These are phyloP conservation scores for Micrasema longulum DNA, from an alignment of 1,140 invertebrate species.

Conservation along the genomic window DNA sequence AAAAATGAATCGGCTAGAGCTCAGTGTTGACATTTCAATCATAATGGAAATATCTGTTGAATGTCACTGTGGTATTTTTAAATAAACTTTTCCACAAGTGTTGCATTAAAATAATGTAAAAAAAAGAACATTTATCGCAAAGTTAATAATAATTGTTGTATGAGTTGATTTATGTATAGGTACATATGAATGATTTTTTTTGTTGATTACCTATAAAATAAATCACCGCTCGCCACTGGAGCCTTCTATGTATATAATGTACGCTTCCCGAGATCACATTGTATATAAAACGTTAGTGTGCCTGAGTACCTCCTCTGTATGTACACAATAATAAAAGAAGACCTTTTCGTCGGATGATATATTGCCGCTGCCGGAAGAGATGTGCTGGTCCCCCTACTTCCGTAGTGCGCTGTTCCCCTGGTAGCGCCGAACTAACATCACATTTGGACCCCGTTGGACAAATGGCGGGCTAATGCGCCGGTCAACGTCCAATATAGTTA, in stretches of 20 bases:
- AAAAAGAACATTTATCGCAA: no score
- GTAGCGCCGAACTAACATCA: conserved; percentile 16
- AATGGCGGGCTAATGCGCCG: conserved; percentile 46
- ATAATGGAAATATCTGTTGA: no score
- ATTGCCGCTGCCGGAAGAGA: conserved; percentile 43
- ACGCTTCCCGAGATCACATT: background rate
- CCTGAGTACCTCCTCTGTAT: conserved; percentile 23
- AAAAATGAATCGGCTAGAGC: no score
- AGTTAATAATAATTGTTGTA: no score
- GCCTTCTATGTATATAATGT: conserved; percentile 1
- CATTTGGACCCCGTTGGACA: conserved; percentile 28
- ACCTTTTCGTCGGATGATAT: conserved; percentile 51
- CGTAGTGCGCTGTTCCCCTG: conserved; percentile 24
- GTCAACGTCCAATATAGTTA: conserved; percentile 39
- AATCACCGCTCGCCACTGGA: no score
- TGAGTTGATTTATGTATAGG: background rate
- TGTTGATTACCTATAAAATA: no score
- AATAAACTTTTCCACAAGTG: no score
- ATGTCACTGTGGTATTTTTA: no score
- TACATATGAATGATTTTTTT: background rate
- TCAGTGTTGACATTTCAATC: no score
- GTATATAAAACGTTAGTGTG: background rate
- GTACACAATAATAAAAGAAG: conserved; percentile 46
- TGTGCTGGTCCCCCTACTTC: conserved; percentile 26
- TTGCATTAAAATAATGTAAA: no score